These are phyloP conservation scores for Danionella dracula DNA, from an alignment of 2,797 vertebrate species.

Conservation along the genomic window DNA sequence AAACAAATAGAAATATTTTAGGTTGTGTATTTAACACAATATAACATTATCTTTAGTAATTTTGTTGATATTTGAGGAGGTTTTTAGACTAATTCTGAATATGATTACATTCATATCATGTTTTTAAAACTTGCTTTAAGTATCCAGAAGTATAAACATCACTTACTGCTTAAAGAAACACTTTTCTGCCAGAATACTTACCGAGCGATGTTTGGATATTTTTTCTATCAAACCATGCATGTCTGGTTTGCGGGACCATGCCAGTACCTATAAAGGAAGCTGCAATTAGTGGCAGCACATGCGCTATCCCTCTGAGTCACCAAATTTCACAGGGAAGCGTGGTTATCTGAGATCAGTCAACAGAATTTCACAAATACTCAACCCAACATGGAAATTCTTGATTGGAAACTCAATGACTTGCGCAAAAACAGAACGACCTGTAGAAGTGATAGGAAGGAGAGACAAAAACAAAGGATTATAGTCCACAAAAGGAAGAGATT, in stretches of 20 bases:
- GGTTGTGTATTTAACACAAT: too few relatives aligned
- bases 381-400: background rate
- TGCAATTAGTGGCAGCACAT: background rate
- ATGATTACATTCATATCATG: background rate
- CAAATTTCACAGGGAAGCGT: background rate
- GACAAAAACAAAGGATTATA: background rate
- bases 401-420: background rate
- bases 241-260: background rate
- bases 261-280: conserved; percentile 1
- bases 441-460: background rate
- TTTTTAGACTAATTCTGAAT: too few relatives aligned
- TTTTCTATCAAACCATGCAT: background rate
- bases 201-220: background rate
- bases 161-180: background rate
- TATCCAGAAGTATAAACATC: background rate
- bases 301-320: background rate
- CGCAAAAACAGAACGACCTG: background rate
- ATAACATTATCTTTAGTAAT: too few relatives aligned
- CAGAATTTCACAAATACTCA: conserved; percentile 7
- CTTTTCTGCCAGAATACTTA: background rate
- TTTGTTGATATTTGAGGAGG: too few relatives aligned
- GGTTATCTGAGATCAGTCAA: background rate
- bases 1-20: too few relatives aligned
- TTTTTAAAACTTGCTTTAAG: background rate
- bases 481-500: background rate